A percentile compares a stretch with the other conserved stretches of the same genome.
Conservation (phyloP, 2,888 invertebrate species). For the Chironomus tentans region DNA sequence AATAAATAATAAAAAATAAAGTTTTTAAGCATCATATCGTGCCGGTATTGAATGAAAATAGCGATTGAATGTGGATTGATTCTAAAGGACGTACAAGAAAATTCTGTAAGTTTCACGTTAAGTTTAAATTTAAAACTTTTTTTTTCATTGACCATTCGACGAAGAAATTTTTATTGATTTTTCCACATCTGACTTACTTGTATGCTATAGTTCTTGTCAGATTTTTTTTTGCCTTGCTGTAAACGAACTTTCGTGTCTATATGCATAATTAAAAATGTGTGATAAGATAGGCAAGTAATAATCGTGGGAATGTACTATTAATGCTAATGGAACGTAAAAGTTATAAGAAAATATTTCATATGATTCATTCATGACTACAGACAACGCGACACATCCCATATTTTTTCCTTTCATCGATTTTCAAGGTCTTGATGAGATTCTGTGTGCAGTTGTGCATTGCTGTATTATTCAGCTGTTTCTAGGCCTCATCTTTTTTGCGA, state of each 20-base stretch:
- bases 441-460: neutral
- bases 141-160: no score
- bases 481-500: neutral
- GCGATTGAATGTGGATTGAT: neutral
- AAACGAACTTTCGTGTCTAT: neutral
- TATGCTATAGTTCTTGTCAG: neutral
- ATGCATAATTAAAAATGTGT: neutral
- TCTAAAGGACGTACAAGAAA: neutral
- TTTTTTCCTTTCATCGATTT: neutral
- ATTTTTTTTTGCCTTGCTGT: neutral
- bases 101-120: no score
- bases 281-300: neutral
- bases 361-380: neutral
- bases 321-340: neutral
- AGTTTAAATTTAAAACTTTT: no score
- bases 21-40: neutral
- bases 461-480: neutral
- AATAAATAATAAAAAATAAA: neutral
- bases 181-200: neutral
- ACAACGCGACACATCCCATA: neutral
- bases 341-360: neutral
- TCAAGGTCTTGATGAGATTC: constrained; percentile 6
- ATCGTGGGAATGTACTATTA: neutral
- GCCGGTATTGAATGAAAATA: neutral
- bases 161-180: neutral